Evolutionary conservation across 2,888 invertebrate species (phyloP).

Genomic region (Dicycla oo): DNA sequence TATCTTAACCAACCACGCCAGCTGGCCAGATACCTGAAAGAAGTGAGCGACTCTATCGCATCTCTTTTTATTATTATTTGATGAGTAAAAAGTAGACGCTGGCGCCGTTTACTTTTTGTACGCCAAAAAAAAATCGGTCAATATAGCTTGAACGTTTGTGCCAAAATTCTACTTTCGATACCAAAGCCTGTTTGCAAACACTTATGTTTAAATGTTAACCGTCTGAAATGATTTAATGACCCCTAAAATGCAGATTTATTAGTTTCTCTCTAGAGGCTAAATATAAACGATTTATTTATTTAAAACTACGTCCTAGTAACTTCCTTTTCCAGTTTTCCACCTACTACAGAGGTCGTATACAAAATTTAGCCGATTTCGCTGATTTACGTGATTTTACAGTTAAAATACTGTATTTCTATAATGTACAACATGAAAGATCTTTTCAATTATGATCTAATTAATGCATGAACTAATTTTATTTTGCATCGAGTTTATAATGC

Average conservation of each 20-base stretch:
- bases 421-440: too few relatives aligned
- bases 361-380: too few relatives aligned
- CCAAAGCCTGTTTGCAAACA: conserved; percentile 60
- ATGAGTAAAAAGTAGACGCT: conserved; percentile 22
- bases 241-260: conserved; percentile 22
- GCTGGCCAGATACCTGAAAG: too few relatives aligned
- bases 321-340: not conserved
- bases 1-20: too few relatives aligned
- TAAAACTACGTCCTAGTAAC: conserved; percentile 20
- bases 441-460: too few relatives aligned
- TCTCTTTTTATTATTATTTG: conserved; percentile 29
- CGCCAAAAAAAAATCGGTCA: conserved; percentile 23
- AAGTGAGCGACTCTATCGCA: not conserved
- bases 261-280: conserved; percentile 25
- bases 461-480: too few relatives aligned
- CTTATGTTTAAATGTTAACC: conserved; percentile 6
- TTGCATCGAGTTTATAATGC: too few relatives aligned
- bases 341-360: too few relatives aligned
- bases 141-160: conserved; percentile 48
- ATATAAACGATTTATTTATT: conserved; percentile 17
- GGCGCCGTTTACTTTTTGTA: conserved; percentile 30
- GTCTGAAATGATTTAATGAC: conserved; percentile 39
- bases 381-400: too few relatives aligned
- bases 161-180: conserved; percentile 68
- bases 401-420: too few relatives aligned